These are phyloP conservation scores for Hippocampus kuda DNA, from an alignment of 2,797 vertebrate species.

Conservation along the genomic window DNA sequence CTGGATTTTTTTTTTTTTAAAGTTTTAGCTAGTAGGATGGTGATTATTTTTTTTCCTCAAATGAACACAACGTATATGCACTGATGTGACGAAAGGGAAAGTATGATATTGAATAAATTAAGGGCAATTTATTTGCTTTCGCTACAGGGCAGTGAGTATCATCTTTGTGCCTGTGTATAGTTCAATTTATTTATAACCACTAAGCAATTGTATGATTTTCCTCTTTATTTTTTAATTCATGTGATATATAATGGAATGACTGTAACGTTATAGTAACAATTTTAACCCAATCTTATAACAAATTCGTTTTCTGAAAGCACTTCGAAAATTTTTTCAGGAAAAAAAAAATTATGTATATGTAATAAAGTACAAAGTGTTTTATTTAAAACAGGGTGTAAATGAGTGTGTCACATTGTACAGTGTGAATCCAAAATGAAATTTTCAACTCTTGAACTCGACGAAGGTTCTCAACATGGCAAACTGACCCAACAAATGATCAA, in stretches of 20 bases:
- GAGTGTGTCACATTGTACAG: constrained; percentile 63
- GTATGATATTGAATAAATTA: constrained; percentile 57
- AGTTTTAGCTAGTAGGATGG: constrained; percentile 61
- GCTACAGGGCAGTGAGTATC: constrained; percentile 49
- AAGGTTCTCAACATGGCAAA: constrained; percentile 46
- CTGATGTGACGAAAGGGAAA: constrained; percentile 92
- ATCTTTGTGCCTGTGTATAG: constrained; percentile 56
- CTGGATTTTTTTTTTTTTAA: constrained; percentile 63
- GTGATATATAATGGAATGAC: constrained; percentile 48
- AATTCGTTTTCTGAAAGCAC: constrained; percentile 68
- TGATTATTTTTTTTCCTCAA: constrained; percentile 50
- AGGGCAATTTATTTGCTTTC: constrained; percentile 52
- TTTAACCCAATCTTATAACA: constrained; percentile 45
- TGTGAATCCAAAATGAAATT: constrained; percentile 64
- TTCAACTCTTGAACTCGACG: constrained; percentile 30
- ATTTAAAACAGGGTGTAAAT: constrained; percentile 72
- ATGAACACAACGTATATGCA: constrained; percentile 74
- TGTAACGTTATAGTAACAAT: constrained; percentile 44
- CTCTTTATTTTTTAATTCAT: constrained; percentile 54
- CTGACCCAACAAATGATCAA: constrained; percentile 39
- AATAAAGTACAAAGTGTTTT: constrained; percentile 60
- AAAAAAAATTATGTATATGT: constrained; percentile 59
- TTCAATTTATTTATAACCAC: constrained; percentile 72
- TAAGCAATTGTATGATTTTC: constrained; percentile 62
- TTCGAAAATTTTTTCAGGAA: constrained; percentile 64